Evolutionary conservation across 1,140 invertebrate species (phyloP), one percentile per base, ranked within the genome.

Genomic region (Oncopodura yosiiana): DNA sequence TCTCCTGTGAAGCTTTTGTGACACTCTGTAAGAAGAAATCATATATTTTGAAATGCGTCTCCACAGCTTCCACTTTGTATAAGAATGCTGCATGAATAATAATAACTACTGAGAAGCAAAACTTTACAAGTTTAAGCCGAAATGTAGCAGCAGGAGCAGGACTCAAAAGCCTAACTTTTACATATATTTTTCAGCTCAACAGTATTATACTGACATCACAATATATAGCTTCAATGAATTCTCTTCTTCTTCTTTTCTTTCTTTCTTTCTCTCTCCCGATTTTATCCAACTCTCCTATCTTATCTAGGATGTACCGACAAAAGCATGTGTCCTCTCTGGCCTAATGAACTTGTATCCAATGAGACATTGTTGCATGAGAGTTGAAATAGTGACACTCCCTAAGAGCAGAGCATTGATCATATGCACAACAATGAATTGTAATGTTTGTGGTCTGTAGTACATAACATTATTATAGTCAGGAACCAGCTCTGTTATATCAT

Each of bases 341-440:
- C 38, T 41, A 41, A 41, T 41, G 38, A 41, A 41, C 38, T 41
- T 41, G 38, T 21, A 41, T 41, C 24, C 19, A 41, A 41, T 41
- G 38, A 41, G 38, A 41, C 38, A 41, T 41, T 41, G 38, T 41
- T 41, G 19, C 38, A 23, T 41, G 38, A 41, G 19, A 21, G 19
- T 21, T 23, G 19, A 21, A 23, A 41, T 23, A 41, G 18, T 18
- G 38, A 18, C 24, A 23, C 18, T 21, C 38, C 38, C 18, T 18
- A 21, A 23, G 14, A 23, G 38, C 38, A 23, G n/a, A n/a, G 24
- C 38, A 41, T 41, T 41, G 18, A 18, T 41, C 19, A 23, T 41
- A 12, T 23, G 18, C 24, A 6, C 14, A 41, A 16, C 38, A 18
- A 23, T 41, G 18, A 23, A 23, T 21, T 21, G 38, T 21, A 41